Evolutionary conservation across 1,140 invertebrate species (phyloP), one percentile per base, ranked within the genome.

Genomic region (Orius insidiosus): DNA sequence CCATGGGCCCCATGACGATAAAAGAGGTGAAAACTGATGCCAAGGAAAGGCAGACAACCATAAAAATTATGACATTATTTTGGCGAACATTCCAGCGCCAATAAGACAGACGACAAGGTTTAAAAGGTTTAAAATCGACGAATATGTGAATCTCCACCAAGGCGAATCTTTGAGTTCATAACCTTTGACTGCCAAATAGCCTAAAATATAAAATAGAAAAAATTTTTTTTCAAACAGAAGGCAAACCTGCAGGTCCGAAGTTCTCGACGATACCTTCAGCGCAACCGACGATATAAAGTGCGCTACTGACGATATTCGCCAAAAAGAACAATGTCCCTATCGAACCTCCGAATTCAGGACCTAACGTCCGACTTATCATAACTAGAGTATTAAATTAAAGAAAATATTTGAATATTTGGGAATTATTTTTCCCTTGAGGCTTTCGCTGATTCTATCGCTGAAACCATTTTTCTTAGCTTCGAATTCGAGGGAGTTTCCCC

Each of bases 251-350:
- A n/a, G 76, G 72, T 43, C 92, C 90, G 69, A 97, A 95, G 65
- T 93, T 94, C 61, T 93, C 80, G 11, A 95, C 72, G 16, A 98
- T 67, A n/a, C 89, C 92, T 68, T 98, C 94, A n/a, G 89, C 84
- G 63, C 90, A 95, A 5, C 88, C 93, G 14, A 83, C 78, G 39
- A 95, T 80, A 58, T 92, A 96, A 11, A 97, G 72, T 3, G 88
- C 92, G 67, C 85, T 89, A 24, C 87, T 92, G 2, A 96, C 87
- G 4, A 97, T 76, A 64, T 97, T 96, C 1, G 93, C 93, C 57
- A 97, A 74, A 63, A 94, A 97, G 66, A 97, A 97, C 24, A 98
- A 64, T 0, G 88, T 88, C 3, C 93, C 93, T 54, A 98, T 95
- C 1, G 88, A 88, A 18, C 94, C 88, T 6, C 92, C 92, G 70